Base-by-base conservation (phyloP, 2,797 vertebrate genomes). In the Varecia variegata region DNA sequence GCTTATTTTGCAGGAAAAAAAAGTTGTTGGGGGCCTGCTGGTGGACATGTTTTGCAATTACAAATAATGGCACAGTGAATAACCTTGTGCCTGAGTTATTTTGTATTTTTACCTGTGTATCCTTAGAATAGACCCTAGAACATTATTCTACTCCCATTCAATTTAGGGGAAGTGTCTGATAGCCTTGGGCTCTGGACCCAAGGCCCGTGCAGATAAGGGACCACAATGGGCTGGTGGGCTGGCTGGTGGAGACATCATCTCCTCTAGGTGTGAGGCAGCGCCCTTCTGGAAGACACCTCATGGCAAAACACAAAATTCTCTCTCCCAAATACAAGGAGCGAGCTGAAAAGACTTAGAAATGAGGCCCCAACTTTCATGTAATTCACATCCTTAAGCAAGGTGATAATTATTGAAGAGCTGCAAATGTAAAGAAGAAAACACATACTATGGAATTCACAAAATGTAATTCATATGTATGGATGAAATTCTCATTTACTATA, bases 1-100 rank as follows among this genome's bases (percentile, higher is more conserved):
- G 80, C 74, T 84, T 85, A 81, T 88, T 95, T 94, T 85, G 50
- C 52, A 52, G 18, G 5, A 15, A 88, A 85, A 95, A 86, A 58
- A 73, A 90, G 23, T 68, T 86, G 50, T 20, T 52, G 52, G 18
- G 50, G 18, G 18, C 25, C 62, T 40, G 9, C 13, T 27, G 47
- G 54, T 11, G 38, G 14, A 25, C 60, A 52, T 21, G 15, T 30
- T 27, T 79, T 56, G 52, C 7, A 14, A 4, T 58, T 25, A 60
- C 5, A 32, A 50, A 91, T 58, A 47, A 32, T 11, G 13, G 3
- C 52, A 17, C 5, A 4, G 20, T 38, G n/a, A 91, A 50, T 38
- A 73, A 73, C n/a, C 54, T 27, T 30, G 5, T 52, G 25, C 18
- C 54, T 40, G n/a, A 25, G 43, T 62, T 74, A n/a, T 38, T 71